Evolutionary conservation across 2,888 invertebrate genomes (phyloP).

Genomic region (Mythimna ferrago): DNA sequence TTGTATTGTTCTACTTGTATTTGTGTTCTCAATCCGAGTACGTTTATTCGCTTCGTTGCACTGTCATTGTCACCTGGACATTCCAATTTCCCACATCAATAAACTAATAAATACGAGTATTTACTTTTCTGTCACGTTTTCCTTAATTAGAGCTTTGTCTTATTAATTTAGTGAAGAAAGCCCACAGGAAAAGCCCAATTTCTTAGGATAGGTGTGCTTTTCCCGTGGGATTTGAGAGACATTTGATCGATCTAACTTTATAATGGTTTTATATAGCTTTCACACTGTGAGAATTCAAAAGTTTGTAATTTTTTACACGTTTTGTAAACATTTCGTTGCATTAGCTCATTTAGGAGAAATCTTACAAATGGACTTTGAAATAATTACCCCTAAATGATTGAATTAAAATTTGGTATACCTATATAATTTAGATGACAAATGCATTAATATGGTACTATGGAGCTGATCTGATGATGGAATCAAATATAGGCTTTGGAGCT

Average conservation of each 20-base stretch:
- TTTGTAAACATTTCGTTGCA: too few species aligned
- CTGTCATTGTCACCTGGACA: constrained; percentile 40
- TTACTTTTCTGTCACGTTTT: constrained; percentile 16
- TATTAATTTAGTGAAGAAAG: not conserved
- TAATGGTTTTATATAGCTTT: not conserved
- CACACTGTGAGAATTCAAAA: not conserved
- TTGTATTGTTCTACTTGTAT: constrained; percentile 26
- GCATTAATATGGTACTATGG: too few species aligned
- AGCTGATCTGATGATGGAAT: too few species aligned
- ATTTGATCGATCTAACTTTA: not conserved
- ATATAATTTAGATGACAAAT: too few species aligned
- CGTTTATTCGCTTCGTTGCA: constrained; percentile 36
- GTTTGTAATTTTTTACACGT: not conserved
- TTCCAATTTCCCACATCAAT: constrained; percentile 42
- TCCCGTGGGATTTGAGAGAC: not conserved
- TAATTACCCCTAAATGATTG: too few species aligned
- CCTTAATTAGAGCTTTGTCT: not conserved
- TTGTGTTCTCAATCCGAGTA: constrained; percentile 36
- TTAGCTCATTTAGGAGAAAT: too few species aligned
- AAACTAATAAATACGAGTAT: constrained; percentile 19
- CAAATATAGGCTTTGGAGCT: too few species aligned
- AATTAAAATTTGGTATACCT: too few species aligned
- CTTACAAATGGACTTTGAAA: too few species aligned
- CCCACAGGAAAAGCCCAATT: not conserved
- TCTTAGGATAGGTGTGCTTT: not conserved